Conservation (phyloP, 2,797 vertebrate genomes). For the Catharus ustulatus region DNA sequence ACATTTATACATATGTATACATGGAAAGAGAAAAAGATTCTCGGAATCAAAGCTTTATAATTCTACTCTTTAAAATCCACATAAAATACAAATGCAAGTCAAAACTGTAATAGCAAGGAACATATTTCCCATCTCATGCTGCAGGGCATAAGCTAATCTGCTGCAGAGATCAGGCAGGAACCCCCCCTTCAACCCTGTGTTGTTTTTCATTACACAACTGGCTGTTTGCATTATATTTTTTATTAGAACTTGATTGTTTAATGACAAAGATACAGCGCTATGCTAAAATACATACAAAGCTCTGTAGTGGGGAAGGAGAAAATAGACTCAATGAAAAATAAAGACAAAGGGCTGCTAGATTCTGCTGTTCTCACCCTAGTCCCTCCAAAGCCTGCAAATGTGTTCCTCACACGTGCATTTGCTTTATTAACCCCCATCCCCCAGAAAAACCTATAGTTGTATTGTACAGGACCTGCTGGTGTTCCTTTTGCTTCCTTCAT, state of each 20-base stretch:
- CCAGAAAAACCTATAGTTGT: neutral
- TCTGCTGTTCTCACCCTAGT: neutral
- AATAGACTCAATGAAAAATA: slow-evolving; percentile 16
- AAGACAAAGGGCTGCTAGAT: neutral
- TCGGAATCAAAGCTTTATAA: neutral
- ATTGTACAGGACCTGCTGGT: neutral
- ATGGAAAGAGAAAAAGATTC: neutral
- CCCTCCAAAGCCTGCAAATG: neutral
- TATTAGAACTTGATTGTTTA: slow-evolving; percentile 62
- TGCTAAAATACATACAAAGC: slow-evolving; percentile 53
- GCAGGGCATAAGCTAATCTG: slow-evolving; percentile 56
- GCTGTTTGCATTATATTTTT: slow-evolving; percentile 51
- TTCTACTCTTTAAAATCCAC: slow-evolving; percentile 15
- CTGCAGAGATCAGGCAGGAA: slow-evolving; percentile 41
- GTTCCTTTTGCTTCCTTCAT: slow-evolving; percentile 8
- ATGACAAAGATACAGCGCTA: slow-evolving; percentile 54
- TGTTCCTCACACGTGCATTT: neutral
- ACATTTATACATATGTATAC: neutral
- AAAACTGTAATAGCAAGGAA: slow-evolving; percentile 1
- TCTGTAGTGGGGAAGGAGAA: neutral
- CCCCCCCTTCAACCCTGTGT: slow-evolving; percentile 3
- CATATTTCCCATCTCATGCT: slow-evolving; percentile 25
- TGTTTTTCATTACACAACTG: slow-evolving; percentile 58
- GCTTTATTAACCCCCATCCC: neutral
- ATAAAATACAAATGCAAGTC: slow-evolving; percentile 21